Percentiles rank a stretch among this genome's conserved stretches.
Conservation (phyloP, 2,888 invertebrate species). For the Ischnus inquisitorius region DNA sequence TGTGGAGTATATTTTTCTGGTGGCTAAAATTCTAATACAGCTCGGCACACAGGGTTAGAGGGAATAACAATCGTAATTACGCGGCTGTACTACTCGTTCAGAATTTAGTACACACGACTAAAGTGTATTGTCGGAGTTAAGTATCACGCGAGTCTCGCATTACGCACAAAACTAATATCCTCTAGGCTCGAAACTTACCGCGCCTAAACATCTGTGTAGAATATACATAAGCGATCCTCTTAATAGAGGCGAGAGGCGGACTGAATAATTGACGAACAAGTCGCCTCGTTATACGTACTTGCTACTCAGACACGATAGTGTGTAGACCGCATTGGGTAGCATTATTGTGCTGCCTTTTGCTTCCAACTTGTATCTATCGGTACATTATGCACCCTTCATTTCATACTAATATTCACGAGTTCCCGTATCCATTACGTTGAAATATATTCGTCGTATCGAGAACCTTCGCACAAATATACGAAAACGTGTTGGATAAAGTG, state of each 20-base stretch:
- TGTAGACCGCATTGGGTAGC: conserved; percentile 41
- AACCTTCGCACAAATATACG: not conserved
- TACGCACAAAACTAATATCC: conserved; percentile 68
- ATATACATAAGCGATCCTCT: conserved; percentile 49
- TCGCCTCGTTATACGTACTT: conserved; percentile 54
- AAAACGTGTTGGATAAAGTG: not conserved
- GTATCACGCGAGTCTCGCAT: conserved; percentile 63
- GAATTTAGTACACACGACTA: not conserved
- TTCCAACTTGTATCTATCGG: conserved; percentile 33
- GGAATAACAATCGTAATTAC: conserved; percentile 13
- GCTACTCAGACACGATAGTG: conserved; percentile 55
- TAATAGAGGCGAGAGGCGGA: conserved; percentile 45
- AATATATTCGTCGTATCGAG: not conserved
- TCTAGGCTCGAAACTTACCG: not conserved
- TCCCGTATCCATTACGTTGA: conserved; percentile 18
- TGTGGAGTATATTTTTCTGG: not conserved
- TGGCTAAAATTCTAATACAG: not conserved
- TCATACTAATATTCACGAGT: conserved; percentile 16
- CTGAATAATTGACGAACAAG: conserved; percentile 58
- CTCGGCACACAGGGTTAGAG: not conserved
- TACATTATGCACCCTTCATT: conserved; percentile 28
- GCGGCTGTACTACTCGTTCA: not conserved
- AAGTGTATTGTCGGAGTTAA: not conserved
- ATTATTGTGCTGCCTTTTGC: conserved; percentile 28
- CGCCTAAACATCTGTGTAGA: conserved; percentile 37